phyloP scores from a whole-genome alignment of 2,113 vertebrate genomes.

The Gadus chalcogrammus region DNA sequence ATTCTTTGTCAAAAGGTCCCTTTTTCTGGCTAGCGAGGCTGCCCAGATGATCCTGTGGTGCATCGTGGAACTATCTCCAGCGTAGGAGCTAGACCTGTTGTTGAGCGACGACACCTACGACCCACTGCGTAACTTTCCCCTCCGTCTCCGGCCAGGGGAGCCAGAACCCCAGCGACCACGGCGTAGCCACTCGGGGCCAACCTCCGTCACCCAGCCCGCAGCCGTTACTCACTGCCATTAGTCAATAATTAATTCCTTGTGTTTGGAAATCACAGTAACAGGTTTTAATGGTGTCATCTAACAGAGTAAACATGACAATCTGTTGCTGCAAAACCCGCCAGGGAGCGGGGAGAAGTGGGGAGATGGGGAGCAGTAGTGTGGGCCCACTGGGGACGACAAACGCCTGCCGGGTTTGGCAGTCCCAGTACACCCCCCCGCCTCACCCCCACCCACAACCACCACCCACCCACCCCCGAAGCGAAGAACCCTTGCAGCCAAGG shows the following conservation, averaged over 20 bases:
- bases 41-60: conserved; percentile 11
- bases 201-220: no score
- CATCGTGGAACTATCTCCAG: not conserved
- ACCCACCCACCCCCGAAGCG: conserved; percentile 60
- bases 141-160: conserved; percentile 53
- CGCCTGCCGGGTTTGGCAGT: no score
- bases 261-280: conserved; percentile 73
- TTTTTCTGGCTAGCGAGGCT: conserved; percentile 4
- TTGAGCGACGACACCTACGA: conserved; percentile 58
- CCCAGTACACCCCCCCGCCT: conserved; percentile 38
- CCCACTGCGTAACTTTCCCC: conserved; percentile 71
- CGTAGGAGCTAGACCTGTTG: conserved; percentile 60
- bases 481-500: conserved; percentile 52
- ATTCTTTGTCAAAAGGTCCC: conserved; percentile 28
- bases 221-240: conserved; percentile 63
- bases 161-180: conserved; percentile 35
- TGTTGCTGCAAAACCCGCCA: conserved; percentile 70
- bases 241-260: conserved; percentile 74
- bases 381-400: no score
- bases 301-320: conserved; percentile 74
- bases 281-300: conserved; percentile 74
- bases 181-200: conserved; percentile 36
- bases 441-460: conserved; percentile 16
- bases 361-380: conserved; percentile 63
- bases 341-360: conserved; percentile 62